Percentiles rank a stretch among this genome's conserved stretches.
These are phyloP conservation scores for Drosophila lacicola DNA, from an alignment of 2,888 invertebrate species.

Conservation along the genomic window DNA sequence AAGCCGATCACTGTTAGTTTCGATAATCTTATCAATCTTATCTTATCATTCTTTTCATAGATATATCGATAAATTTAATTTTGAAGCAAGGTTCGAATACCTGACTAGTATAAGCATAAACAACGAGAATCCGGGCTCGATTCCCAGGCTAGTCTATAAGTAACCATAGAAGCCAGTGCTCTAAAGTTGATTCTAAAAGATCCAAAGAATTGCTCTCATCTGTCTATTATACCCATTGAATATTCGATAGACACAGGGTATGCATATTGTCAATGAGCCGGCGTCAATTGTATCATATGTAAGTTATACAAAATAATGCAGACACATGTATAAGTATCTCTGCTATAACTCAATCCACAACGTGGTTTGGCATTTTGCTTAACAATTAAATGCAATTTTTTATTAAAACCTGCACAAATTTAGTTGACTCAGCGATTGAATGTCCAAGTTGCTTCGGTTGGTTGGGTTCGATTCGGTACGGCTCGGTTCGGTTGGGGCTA, in stretches of 20 bases:
- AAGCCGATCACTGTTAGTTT: too few relatives aligned
- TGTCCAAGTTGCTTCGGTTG: conserved; percentile 65
- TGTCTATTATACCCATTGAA: background rate
- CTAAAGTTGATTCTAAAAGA: too few relatives aligned
- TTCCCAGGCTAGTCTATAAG: too few relatives aligned
- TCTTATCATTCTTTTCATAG: too few relatives aligned
- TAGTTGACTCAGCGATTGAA: conserved; percentile 68
- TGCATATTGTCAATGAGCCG: conserved; percentile 67
- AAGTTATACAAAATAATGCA: conserved; percentile 26
- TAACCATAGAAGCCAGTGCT: too few relatives aligned
- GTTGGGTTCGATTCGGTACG: conserved; percentile 17
- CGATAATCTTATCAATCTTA: too few relatives aligned
- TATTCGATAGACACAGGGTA: conserved; percentile 29
- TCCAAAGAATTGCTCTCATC: too few relatives aligned
- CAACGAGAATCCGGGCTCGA: too few relatives aligned
- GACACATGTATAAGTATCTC: conserved; percentile 33
- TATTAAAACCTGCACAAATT: conserved; percentile 45
- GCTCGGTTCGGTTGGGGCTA: conserved; percentile 15
- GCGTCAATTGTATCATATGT: conserved; percentile 46
- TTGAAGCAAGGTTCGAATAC: too few relatives aligned
- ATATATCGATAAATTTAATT: too few relatives aligned
- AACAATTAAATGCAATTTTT: conserved; percentile 79
- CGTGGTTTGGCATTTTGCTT: conserved; percentile 70
- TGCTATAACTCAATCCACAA: conserved; percentile 47
- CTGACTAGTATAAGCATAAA: too few relatives aligned